Base-by-base conservation (phyloP, 2,113 vertebrate species). In the Peucedramus taeniatus region DNA sequence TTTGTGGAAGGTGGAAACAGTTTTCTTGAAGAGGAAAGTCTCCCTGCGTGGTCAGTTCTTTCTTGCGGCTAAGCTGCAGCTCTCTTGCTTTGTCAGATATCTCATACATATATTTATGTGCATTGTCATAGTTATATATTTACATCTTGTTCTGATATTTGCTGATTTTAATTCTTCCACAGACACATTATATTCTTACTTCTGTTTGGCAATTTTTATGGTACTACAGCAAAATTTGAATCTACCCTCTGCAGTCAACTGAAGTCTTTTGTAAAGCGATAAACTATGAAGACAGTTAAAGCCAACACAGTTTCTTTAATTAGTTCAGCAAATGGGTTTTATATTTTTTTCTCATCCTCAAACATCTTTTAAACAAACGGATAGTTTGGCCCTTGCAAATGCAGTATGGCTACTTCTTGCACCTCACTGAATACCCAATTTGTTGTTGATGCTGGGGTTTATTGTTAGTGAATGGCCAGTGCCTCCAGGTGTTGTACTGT, bases 391-490 rank as follows among this genome's bases (percentile, higher is more conserved):
- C 17, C 22, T 83, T 72, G 45, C 17, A 13, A 27, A 44, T 83
- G 57, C 61, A 40, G 9, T 11, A 1, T 6, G 42, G 37, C 31
- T 59, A 0, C 53, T 57, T 21, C 13, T 57, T 79, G 45, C 33
- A 6, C 27, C 49, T 63, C 50, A 7, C 19, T 10, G 37, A 31
- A 5, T 26, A 5, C 35, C 18, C 31, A 35, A 6, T 2, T 1
- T 31, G 31, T 23, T 35, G 8, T 4, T 33, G 47, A 0, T 31
- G 51, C 40, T 50, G 45, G 17, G 14, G 17, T 59, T 40, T 75
- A 14, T 15, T 2, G 1, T 56, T 18, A 18, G 7, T 11, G 42
- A 30, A 3, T 35, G 27, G 18, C 15, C 11, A 0, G 8, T 39
- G 59, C 47, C 69, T 75, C 6, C 2, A 20, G 57, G 2, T 18